Base-by-base conservation (phyloP, 2,797 vertebrate species). In the Picus viridis region DNA sequence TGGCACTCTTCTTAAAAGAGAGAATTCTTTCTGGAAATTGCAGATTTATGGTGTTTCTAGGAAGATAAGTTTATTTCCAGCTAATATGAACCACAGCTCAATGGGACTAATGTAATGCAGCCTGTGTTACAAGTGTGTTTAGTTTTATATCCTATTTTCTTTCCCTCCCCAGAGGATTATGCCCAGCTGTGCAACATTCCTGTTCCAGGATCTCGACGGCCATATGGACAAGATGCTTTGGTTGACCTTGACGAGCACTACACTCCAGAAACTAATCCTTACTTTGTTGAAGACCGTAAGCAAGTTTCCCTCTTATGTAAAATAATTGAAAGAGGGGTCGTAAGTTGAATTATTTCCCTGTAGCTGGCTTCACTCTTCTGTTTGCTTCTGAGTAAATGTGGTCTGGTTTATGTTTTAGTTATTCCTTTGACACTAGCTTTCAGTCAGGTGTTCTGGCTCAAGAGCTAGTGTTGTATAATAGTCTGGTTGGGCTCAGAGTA, bases 171-270 rank as follows among this genome's bases (percentile, higher is more conserved):
- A 99, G 99, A 98, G 68, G 98, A 98, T 97, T 99, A 98, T 43
- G 98, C 98, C 59, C 96, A 97, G 94, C 98, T 99, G 97, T 99
- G 99, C 95, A 99, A 99, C 96, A 97, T 99, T 93, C 98, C 98
- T 0, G 53, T 98, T 58, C 95, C 97, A 9, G 98, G 97, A 20
- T 97, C 96, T 56, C 97, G 96, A 41, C 97, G 92, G 77, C 97
- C 98, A 1, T 99, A 99, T 10, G 99, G 99, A 51, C 98, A 90
- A 6, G 99, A 99, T 15, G 99, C 98, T 43, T 97, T 99, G 63
- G 97, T 98, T 15, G 98, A 99, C 34, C 95, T 98, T 1, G 96
- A 98, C 26, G 97, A 97, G 41, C 98, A 97, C 58, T 98, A 98
- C 58, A 85, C 96, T 54, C 96, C 97, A 39, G 97, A 98, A 95